Conservation (phyloP, 2,888 invertebrate species). For the Microplitis manilae region DNA sequence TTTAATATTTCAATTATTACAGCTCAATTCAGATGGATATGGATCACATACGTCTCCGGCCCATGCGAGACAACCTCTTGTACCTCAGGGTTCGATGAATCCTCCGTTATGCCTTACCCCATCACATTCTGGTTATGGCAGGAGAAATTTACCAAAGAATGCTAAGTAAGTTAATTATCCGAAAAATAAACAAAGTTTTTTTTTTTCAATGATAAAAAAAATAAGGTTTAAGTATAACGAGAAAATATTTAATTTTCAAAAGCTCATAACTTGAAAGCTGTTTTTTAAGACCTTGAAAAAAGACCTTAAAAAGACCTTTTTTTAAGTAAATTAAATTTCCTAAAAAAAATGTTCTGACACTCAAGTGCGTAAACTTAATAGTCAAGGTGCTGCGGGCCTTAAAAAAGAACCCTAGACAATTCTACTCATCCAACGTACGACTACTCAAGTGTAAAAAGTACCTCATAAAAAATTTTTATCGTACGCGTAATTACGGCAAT, state of each 20-base stretch:
- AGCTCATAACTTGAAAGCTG: no score
- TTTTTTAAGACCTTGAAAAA: no score
- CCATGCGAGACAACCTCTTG: constrained; percentile 81
- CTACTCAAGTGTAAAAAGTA: not conserved
- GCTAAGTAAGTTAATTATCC: constrained; percentile 83
- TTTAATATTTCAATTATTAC: constrained; percentile 58
- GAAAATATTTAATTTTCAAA: no score
- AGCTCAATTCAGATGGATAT: constrained; percentile 92
- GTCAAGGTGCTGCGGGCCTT: no score
- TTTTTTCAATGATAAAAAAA: no score
- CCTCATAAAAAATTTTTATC: not conserved
- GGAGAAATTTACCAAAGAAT: constrained; percentile 82
- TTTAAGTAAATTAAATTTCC: no score
- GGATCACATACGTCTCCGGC: constrained; percentile 89
- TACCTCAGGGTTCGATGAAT: constrained; percentile 78
- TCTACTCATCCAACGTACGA: not conserved
- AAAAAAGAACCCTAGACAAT: not conserved
- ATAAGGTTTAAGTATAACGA: no score
- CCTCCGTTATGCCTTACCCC: constrained; percentile 68
- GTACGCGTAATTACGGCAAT: not conserved
- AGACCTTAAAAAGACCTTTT: no score
- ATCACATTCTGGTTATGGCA: constrained; percentile 73
- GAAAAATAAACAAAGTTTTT: not conserved
- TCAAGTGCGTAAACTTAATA: no score
- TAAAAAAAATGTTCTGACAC: no score